Conservation (phyloP, 2,888 invertebrate species). For the Strigamia transsilvanica region DNA sequence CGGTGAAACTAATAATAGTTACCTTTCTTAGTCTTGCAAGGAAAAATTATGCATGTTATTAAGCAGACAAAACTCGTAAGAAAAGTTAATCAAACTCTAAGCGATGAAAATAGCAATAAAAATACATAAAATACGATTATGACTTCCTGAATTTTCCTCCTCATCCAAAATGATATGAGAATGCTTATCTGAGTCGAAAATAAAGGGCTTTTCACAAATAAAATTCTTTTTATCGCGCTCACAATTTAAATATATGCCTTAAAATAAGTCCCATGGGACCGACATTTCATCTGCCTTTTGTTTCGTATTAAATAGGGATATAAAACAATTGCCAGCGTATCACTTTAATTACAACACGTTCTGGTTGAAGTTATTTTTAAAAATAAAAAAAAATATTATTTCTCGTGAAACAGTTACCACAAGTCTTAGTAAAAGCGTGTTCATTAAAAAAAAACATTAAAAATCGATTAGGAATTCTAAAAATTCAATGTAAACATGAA, state of each 20-base stretch:
- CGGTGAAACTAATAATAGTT: too few species aligned
- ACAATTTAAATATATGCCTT: constrained; percentile 38
- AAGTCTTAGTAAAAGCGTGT: too few species aligned
- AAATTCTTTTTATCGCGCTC: constrained; percentile 35
- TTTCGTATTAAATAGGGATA: constrained; percentile 14
- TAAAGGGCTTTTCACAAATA: constrained; percentile 41
- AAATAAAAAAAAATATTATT: not conserved
- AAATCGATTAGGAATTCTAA: too few species aligned
- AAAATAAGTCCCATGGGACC: constrained; percentile 29
- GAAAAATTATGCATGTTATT: not conserved
- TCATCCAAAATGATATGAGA: constrained; percentile 29
- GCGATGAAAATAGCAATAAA: constrained; percentile 5
- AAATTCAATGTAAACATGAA: too few species aligned
- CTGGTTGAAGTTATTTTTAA: not conserved
- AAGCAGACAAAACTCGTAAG: not conserved
- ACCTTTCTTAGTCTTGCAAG: not conserved
- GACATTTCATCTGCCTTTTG: constrained; percentile 24
- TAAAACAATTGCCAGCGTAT: constrained; percentile 7
- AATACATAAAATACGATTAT: constrained; percentile 45
- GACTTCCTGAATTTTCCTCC: constrained; percentile 44
- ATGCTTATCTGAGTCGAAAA: constrained; percentile 37
- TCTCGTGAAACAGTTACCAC: too few species aligned
- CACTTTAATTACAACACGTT: not conserved
- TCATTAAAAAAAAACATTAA: too few species aligned
- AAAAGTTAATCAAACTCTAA: constrained; percentile 32